A percentile compares a stretch with the other conserved stretches of the same genome.
Evolutionary conservation across 2,888 invertebrate species (phyloP).

Genomic region (Colostygia pectinataria): DNA sequence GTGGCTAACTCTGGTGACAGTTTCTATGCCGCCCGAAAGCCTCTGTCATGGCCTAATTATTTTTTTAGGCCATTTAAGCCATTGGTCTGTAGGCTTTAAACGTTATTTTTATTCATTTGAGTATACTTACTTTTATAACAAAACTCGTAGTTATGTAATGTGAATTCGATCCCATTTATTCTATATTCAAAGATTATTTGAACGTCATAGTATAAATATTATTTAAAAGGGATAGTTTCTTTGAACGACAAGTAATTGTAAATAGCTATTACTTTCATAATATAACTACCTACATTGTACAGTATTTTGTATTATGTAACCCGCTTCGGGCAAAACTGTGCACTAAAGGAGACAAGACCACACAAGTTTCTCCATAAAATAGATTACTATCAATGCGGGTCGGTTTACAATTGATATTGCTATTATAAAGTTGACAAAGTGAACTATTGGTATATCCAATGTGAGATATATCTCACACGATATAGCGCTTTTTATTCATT

Average conservation of each 20-base stretch:
- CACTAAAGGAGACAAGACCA: slow-evolving; percentile 18
- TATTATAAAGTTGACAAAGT: slow-evolving; percentile 22
- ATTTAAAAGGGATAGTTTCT: slow-evolving; percentile 2
- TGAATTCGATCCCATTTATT: too few species aligned
- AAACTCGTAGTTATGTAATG: too few species aligned
- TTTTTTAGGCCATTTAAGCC: too few species aligned
- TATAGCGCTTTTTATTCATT: neutral
- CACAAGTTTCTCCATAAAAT: slow-evolving; percentile 21
- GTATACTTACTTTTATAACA: too few species aligned
- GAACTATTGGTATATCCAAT: slow-evolving; percentile 6
- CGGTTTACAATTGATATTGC: slow-evolving; percentile 19
- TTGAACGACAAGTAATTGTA: neutral
- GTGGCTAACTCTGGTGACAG: too few species aligned
- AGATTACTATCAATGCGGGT: slow-evolving; percentile 22
- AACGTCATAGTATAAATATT: too few species aligned
- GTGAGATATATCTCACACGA: slow-evolving; percentile 4
- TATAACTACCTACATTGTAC: neutral
- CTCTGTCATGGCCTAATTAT: too few species aligned
- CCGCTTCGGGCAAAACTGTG: slow-evolving; percentile 9
- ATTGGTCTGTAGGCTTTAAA: too few species aligned
- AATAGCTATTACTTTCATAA: neutral
- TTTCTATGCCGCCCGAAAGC: too few species aligned
- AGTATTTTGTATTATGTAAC: slow-evolving; percentile 3
- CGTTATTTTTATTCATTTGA: too few species aligned
- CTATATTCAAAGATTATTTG: too few species aligned